A percentile compares a stretch with the other conserved stretches of the same genome.
Conservation (phyloP, 2,888 invertebrate species). For the Caenorhabditis panamensis region DNA sequence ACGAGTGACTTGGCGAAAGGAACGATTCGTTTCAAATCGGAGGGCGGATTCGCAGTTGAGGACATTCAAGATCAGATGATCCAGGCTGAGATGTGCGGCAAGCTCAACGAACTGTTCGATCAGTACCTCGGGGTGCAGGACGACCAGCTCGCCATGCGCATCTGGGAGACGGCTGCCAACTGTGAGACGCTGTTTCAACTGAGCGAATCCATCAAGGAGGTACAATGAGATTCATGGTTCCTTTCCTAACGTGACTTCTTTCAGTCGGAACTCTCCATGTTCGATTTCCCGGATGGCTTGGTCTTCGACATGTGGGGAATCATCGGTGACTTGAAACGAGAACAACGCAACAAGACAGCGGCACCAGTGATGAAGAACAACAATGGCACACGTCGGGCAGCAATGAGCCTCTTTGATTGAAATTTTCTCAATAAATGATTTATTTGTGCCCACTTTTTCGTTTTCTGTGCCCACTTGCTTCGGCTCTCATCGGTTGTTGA, state of each 20-base stretch:
- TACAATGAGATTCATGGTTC: not conserved
- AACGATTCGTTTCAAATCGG: slow-evolving; percentile 93
- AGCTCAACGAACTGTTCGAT: slow-evolving; percentile 93
- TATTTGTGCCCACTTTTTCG: too few relatives aligned
- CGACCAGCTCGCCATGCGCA: slow-evolving; percentile 88
- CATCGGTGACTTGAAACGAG: slow-evolving; percentile 67
- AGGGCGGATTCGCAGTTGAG: slow-evolving; percentile 92
- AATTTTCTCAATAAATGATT: not conserved
- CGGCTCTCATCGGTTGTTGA: too few relatives aligned
- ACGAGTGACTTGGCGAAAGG: slow-evolving; percentile 86
- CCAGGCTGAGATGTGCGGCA: slow-evolving; percentile 85
- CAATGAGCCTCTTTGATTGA: slow-evolving; percentile 38
- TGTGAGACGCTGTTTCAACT: slow-evolving; percentile 67
- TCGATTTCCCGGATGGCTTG: slow-evolving; percentile 96
- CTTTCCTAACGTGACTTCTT: slow-evolving; percentile 79
- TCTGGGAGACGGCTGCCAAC: slow-evolving; percentile 91
- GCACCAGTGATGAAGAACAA: slow-evolving; percentile 23
- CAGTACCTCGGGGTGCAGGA: slow-evolving; percentile 96
- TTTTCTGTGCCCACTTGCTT: too few relatives aligned
- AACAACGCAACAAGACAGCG: slow-evolving; percentile 33
- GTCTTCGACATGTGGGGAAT: slow-evolving; percentile 95
- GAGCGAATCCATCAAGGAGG: slow-evolving; percentile 59
- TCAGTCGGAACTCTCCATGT: slow-evolving; percentile 93
- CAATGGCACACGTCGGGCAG: slow-evolving; percentile 16
- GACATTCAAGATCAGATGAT: slow-evolving; percentile 82